Conservation (phyloP, 37 sponge, comb jelly and placozoan species). For the Beroe ovata region DNA sequence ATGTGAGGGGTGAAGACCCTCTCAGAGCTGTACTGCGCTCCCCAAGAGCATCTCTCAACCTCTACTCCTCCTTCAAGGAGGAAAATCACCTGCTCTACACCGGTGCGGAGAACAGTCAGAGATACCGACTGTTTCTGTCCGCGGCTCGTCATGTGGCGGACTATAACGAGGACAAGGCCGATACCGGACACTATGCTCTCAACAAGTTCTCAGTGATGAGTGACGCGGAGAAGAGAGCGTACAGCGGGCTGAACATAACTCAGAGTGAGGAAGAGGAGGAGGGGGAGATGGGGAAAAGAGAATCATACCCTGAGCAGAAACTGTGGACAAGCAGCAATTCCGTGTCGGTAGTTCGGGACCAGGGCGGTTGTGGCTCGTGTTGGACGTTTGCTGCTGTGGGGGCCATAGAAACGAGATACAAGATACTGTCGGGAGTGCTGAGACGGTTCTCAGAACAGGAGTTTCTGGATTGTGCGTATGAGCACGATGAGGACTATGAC, state of each 20-base stretch:
- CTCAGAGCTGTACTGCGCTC: no score
- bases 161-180: no score
- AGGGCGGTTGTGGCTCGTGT: constrained; percentile 23
- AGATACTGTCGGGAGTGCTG: background rate
- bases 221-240: background rate
- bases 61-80: no score
- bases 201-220: background rate
- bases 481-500: background rate
- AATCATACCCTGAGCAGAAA: background rate
- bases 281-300: background rate
- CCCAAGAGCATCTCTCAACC: no score
- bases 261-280: background rate
- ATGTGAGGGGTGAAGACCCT: no score
- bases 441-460: constrained; percentile 47
- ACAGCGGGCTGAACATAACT: background rate
- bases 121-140: no score
- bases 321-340: background rate
- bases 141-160: no score
- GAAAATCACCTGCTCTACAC: no score
- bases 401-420: constrained; percentile 34
- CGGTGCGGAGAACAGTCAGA: no score
- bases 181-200: no score
- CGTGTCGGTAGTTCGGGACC: constrained; percentile 3
- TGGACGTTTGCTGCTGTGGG: constrained; percentile 60
- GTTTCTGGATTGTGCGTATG: constrained; percentile 57